Evolutionary conservation across 2,113 vertebrate genomes (phyloP).

Genomic region (Aspiorhynchus laticeps): DNA sequence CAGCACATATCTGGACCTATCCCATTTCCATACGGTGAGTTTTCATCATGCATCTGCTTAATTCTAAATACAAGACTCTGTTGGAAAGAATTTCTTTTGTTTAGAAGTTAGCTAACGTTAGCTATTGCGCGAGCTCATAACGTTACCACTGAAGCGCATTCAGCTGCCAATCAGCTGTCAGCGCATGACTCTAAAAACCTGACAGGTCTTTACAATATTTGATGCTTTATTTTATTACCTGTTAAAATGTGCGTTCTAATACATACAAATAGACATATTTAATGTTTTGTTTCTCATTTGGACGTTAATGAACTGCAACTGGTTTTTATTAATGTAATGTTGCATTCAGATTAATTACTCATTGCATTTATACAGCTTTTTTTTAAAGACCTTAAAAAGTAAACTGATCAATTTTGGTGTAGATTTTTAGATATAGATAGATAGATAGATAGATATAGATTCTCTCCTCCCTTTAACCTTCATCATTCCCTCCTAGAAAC

Average conservation of each 20-base stretch:
- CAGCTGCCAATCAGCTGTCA: slow-evolving; percentile 36
- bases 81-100: background rate
- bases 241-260: background rate
- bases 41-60: background rate
- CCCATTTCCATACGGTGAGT: slow-evolving; percentile 23
- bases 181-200: background rate
- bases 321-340: background rate
- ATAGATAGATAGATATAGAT: background rate
- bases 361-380: background rate
- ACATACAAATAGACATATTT: background rate
- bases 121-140: background rate
- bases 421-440: background rate
- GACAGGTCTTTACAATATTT: background rate
- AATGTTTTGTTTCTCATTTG: background rate
- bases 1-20: background rate
- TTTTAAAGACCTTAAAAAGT: background rate
- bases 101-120: slow-evolving; percentile 24
- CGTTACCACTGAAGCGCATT: background rate
- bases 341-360: background rate
- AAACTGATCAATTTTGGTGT: background rate
- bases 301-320: background rate
- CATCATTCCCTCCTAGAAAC: background rate
- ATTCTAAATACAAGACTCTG: background rate
- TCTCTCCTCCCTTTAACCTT: background rate
- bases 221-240: background rate